Evolutionary conservation across 2,113 vertebrate species (phyloP), one percentile per base, ranked within the genome.

Genomic region (Callopanchax toddi): DNA sequence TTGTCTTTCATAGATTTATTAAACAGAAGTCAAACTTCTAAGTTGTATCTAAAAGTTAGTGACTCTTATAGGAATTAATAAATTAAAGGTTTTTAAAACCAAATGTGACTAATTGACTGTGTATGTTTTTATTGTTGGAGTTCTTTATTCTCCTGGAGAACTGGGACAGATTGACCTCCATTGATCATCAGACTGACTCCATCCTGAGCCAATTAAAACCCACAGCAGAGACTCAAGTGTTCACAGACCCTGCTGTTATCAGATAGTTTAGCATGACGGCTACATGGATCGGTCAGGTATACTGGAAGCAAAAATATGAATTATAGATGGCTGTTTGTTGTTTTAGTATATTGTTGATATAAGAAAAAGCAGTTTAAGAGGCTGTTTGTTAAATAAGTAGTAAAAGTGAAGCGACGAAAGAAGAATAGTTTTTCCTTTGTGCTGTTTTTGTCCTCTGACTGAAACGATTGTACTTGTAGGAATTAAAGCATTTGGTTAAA

Each of bases 191-290:
- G 77, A 70, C 43, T 69, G 42, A 67, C 61, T 61, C 18, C 26
- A 17, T 45, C 8, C 22, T 23, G 22, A 60, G n/a, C 40, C 18
- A 53, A 32, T 60, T 59, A 67, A 76, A 78, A 85, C 80, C 84
- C 85, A 73, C 71, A 75, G 62, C 71, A 84, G 81, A 75, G 79
- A 78, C 55, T 60, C 65, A 58, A 51, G 82, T 74, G 69, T 63
- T 64, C 71, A 79, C 58, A 68, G 44, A 56, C 56, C 13, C 45
- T 86, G 79, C 83, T 65, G 43, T 79, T 75, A 54, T 71, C 73
- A 37, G 58, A 51, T 42, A 40, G 62, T 29, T 80, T 73, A 77
- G 64, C 45, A 51, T 79, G 20, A 69, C 60, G 50, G 52, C 54
- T 79, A 54, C 34, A 5, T 62, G 63, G 37, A 49, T 50, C 51